These are phyloP conservation scores for Leucoma salicis DNA, from an alignment of 2,888 invertebrate species.

Conservation along the genomic window DNA sequence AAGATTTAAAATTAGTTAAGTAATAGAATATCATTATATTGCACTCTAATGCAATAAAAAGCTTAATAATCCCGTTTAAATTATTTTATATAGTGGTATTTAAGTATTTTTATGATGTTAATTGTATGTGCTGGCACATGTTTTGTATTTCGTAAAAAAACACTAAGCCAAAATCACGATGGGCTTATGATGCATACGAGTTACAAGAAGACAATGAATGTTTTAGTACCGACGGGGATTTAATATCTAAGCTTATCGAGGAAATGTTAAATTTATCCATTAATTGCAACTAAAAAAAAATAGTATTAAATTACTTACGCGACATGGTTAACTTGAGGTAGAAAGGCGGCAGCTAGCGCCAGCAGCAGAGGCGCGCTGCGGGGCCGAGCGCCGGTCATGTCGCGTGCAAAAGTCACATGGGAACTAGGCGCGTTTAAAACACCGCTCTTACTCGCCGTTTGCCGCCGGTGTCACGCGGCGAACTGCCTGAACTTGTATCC, in stretches of 20 bases:
- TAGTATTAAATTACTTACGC: slow-evolving; percentile 77
- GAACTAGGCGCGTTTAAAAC: slow-evolving; percentile 46
- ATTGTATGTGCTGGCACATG: too few relatives aligned
- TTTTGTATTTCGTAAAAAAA: too few relatives aligned
- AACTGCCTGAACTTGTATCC: slow-evolving; percentile 51
- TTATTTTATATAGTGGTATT: too few relatives aligned
- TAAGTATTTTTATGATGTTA: too few relatives aligned
- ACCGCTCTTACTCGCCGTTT: slow-evolving; percentile 26
- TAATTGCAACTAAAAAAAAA: slow-evolving; percentile 11
- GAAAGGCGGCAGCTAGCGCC: slow-evolving; percentile 82
- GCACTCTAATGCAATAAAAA: too few relatives aligned
- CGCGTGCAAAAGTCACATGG: slow-evolving; percentile 70
- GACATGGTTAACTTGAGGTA: slow-evolving; percentile 83
- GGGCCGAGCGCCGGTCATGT: slow-evolving; percentile 82
- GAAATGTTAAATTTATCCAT: slow-evolving; percentile 29
- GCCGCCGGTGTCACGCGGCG: slow-evolving; percentile 58
- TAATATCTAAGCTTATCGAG: slow-evolving; percentile 40
- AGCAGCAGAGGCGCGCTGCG: slow-evolving; percentile 82
- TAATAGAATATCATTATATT: too few relatives aligned
- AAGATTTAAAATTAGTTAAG: too few relatives aligned
- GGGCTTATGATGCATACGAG: too few relatives aligned
- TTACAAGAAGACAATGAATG: too few relatives aligned
- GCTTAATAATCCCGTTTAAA: too few relatives aligned
- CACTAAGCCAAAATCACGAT: too few relatives aligned
- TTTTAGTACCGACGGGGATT: too few relatives aligned